Evolutionary conservation across 2,888 invertebrate species (phyloP), one percentile per base, ranked within the genome.

Genomic region (Trissonchulus sp.): DNA sequence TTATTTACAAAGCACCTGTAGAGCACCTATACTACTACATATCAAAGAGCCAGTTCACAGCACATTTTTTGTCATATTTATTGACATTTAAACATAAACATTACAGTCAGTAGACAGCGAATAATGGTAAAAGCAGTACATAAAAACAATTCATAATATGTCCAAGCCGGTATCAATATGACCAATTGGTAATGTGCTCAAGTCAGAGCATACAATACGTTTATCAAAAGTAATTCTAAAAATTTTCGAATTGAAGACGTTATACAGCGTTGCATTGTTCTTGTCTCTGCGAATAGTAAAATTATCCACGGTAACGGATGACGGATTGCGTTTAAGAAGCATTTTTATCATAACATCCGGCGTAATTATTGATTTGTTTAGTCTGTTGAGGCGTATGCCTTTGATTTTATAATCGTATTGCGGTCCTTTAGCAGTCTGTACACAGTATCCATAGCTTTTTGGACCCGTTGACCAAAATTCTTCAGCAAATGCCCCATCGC

Each of bases 361-460:
- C 3, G 30, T 65, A 28, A 65, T 28, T 15, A 65, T 34, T 8
- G 30, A 28, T 34, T 31, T 65, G n/a, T 65, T 65, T 28, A 31
- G 3, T 8, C 8, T 28, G 34, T 28, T 65, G 15, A 65, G 65
- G 3, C 31, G 34, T 15, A 65, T 31, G 31, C 65, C 65, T 65
- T 65, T 65, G 15, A 65, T 65, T 28, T 65, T 65, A 34, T 65
- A 65, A 34, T 31, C 34, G 3, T 31, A 8, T 34, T 28, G 3
- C 3, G 15, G 8, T 15, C 34, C 34, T 15, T 8, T 34, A 65
- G 8, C 30, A 28, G 30, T 34, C 15, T 18, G 8, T 18, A 65
- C 65, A 8, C n/a, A 15, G 65, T 65, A 65, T 28, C 65, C 30
- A 65, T 65, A 65, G 65, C 65, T 65, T 65, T 65, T 65, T 15